Conservation (phyloP, 2,888 invertebrate genomes). For the Steinernema hermaphroditum region DNA sequence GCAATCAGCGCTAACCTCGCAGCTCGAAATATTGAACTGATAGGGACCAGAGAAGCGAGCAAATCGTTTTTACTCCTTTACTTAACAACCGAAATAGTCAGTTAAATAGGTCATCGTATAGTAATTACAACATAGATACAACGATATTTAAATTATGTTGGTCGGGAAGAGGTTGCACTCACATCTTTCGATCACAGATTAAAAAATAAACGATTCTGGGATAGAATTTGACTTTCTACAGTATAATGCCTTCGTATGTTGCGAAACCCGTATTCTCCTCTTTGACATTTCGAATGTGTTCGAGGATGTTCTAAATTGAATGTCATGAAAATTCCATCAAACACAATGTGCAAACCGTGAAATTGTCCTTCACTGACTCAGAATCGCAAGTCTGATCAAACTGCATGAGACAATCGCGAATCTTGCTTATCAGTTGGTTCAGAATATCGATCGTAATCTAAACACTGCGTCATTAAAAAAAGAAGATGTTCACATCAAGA, state of each 20-base stretch:
- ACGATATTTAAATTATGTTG: neutral
- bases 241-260: slow-evolving; percentile 23
- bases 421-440: slow-evolving; percentile 82
- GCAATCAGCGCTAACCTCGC: neutral
- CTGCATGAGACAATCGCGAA: slow-evolving; percentile 88
- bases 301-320: slow-evolving; percentile 36
- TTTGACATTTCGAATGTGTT: slow-evolving; percentile 26
- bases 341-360: slow-evolving; percentile 71
- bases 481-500: too few species aligned
- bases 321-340: too few species aligned
- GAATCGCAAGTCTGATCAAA: slow-evolving; percentile 92
- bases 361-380: slow-evolving; percentile 92
- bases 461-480: slow-evolving; percentile 40
- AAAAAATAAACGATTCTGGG: neutral
- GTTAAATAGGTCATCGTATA: neutral
- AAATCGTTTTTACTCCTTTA: neutral
- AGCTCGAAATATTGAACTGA: neutral
- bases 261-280: slow-evolving; percentile 10
- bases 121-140: neutral
- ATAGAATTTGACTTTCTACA: neutral
- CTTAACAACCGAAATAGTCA: neutral
- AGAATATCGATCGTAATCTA: slow-evolving; percentile 75
- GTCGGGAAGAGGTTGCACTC: neutral
- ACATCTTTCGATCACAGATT: slow-evolving; percentile 25
- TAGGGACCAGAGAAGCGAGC: neutral